Evolutionary conservation across 2,888 invertebrate species (phyloP), one percentile per base, ranked within the genome.

Genomic region (Neria commutata): DNA sequence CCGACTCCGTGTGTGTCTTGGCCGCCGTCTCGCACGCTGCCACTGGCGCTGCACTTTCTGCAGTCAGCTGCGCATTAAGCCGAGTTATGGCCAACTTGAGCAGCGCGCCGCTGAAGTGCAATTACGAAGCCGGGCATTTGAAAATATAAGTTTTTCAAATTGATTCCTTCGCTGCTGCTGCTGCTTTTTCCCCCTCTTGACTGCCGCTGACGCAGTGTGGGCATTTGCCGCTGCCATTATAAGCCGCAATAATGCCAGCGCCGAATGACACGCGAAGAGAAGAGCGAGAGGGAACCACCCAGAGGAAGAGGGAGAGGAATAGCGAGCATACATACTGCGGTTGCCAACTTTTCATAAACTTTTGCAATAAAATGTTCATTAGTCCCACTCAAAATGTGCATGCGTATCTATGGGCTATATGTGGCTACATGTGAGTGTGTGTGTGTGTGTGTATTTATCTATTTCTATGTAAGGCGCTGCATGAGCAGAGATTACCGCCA

Each of bases 311-410:
- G 48, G 55, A 51, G 50, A 54, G 37, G 21, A 33, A 19, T 26
- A 14, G 45, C 54, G 21, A n/a, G n/a, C n/a, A n/a, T n/a, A n/a
- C n/a, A n/a, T n/a, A n/a, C n/a, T n/a, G n/a, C n/a, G n/a, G n/a
- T 4, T 37, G 37, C 37, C 5, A 42, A 19, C 19, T 42, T 42
- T 42, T 42, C 42, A 42, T 14, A 42, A 77, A 76, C 72, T 76
- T 76, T 76, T 69, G 73, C 64, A 76, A 77, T 76, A 76, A 77
- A 76, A 77, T 70, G 76, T 74, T 75, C 75, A 77, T 77, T 76
- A 77, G 74, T 67, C 66, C 63, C 56, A 56, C 70, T 67, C 64
- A 65, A n/a, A n/a, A n/a, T n/a, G n/a, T n/a, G n/a, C n/a, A n/a
- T n/a, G n/a, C n/a, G n/a, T n/a, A n/a, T n/a, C n/a, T n/a, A n/a